Percentiles rank a stretch among this genome's conserved stretches.
These are phyloP conservation scores for Prolemur simus DNA, from an alignment of 2,113 vertebrate genomes.

Conservation along the genomic window DNA sequence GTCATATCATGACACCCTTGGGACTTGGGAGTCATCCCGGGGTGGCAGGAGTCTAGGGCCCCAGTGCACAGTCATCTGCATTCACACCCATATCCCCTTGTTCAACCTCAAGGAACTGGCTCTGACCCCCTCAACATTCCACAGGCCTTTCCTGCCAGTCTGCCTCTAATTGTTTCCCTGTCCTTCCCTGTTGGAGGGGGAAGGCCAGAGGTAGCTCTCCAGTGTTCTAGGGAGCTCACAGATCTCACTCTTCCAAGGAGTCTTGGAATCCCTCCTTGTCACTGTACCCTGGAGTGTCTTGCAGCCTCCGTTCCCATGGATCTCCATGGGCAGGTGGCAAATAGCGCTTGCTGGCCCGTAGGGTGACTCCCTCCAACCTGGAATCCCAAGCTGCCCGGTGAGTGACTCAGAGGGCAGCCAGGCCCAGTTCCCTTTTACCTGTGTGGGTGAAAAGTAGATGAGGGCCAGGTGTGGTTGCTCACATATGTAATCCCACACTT, in stretches of 20 bases:
- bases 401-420: background rate
- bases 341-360: background rate
- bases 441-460: background rate
- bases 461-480: background rate
- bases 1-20: conserved; percentile 2
- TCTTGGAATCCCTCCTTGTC: background rate
- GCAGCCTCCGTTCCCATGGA: background rate
- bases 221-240: background rate
- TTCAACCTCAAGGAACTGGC: background rate
- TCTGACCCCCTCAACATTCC: background rate
- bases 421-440: background rate
- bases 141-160: background rate
- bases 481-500: too few relatives aligned
- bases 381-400: background rate
- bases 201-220: background rate
- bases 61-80: background rate
- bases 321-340: background rate
- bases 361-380: background rate
- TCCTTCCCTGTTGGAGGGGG: background rate
- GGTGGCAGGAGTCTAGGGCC: background rate
- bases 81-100: background rate
- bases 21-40: conserved; percentile 47
- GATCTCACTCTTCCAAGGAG: background rate
- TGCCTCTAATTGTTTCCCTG: background rate
- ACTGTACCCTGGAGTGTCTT: background rate